Evolutionary conservation across 2,113 vertebrate species (phyloP).

Genomic region (Pelvicachromis taeniatus): DNA sequence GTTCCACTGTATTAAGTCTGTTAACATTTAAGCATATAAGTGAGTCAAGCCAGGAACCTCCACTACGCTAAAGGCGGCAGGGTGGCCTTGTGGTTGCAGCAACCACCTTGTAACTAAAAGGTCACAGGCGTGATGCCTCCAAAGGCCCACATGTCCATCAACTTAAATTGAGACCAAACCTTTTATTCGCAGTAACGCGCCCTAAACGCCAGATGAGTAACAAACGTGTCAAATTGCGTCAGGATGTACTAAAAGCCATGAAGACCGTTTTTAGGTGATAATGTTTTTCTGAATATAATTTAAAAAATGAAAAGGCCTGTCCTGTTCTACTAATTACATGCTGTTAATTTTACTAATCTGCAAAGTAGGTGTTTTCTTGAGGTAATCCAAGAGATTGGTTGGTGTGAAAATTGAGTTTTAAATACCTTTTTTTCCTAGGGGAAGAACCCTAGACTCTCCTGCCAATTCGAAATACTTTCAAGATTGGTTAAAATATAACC

Average conservation of each 20-base stretch:
- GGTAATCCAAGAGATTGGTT: neutral
- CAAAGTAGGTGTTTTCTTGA: neutral
- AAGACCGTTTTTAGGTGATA: neutral
- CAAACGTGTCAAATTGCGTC: constrained; percentile 3
- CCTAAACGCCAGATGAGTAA: neutral
- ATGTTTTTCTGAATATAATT: neutral
- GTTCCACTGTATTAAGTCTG: constrained; percentile 43
- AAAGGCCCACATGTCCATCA: constrained; percentile 30
- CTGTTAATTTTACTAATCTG: neutral
- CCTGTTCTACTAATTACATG: accelerated
- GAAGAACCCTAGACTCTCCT: accelerated
- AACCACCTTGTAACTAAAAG: constrained; percentile 49
- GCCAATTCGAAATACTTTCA: neutral
- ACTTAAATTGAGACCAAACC: constrained; percentile 2
- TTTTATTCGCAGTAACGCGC: neutral
- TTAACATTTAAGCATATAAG: constrained; percentile 45
- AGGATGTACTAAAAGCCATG: neutral
- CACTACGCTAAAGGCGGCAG: constrained; percentile 4
- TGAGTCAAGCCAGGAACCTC: constrained; percentile 17
- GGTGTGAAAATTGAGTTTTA: neutral
- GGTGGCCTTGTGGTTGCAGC: constrained; percentile 47
- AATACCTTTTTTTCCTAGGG: neutral
- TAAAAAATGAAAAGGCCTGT: neutral
- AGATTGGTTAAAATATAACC: neutral
- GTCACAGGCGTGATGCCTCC: constrained; percentile 25